Evolutionary conservation across 1,140 invertebrate genomes (phyloP), one percentile per base, ranked within the genome.

Genomic region (Drosophila parvula): DNA sequence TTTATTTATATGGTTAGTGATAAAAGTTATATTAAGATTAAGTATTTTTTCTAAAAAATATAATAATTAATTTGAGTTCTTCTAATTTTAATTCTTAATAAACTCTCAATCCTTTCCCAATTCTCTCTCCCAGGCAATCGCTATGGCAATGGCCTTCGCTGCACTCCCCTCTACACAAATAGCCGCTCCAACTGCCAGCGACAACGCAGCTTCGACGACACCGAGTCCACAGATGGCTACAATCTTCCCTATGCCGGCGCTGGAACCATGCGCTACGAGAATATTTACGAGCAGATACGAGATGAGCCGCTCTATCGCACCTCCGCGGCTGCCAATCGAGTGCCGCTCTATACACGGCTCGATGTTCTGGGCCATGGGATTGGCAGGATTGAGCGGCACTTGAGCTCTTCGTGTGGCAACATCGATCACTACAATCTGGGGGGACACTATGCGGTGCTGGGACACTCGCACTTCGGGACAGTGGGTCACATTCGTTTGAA

Each of bases 341-440:
- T 93, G 92, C 93, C 93, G 51, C 91, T 93, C 9, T 94, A 94
- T 60, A 93, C 93, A 11, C 90, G 93, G 5, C 92, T 94, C 16
- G 93, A 94, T 81, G 93, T 94, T 0, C 77, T 93, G 55, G 93
- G 93, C 0, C 93, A 94, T 65, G 93, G 93, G 16, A 94, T 94
- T 28, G 94, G 94, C 7, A 90, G 94, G 38, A 94, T 94, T 47
- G 94, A 94, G 68, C 89, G 94, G 0, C 94, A 94, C 78, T 81
- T 94, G 28, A 94, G 93, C 40, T 93, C 93, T 0, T 94, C 93
- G 1, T 94, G 94, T 36, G 93, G 94, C 58, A 94, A 93, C 70
- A 94, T 94, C 38, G 94, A 94, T 78, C 93, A 94, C 74, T 93
- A 92, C 50, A 92, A 92, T 75, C 67, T 92, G 7, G 92, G 92